Evolutionary conservation across 2,888 invertebrate species (phyloP), one percentile per base, ranked within the genome.

Genomic region (Drosophila macrospina): DNA sequence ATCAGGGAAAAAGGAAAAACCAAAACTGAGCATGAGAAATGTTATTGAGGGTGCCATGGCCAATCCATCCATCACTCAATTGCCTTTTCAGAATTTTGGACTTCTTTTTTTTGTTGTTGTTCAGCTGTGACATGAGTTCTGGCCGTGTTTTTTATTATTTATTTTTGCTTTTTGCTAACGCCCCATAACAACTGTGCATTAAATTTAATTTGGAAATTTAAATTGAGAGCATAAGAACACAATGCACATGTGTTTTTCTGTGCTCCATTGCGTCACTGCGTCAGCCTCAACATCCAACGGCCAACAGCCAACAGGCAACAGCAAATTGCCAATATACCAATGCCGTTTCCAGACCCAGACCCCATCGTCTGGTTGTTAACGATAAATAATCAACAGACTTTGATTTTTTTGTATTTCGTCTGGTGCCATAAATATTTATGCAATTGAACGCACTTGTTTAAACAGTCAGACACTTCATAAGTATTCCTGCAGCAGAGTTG

Each of bases 41-140:
- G 47, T 62, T 54, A 39, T 61, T 56, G 63, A 41, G 52, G 60
- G 34, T 74, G 74, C 62, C 67, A 63, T 30, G 42, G 63, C 64
- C 64, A 59, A 75, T 74, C 68, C 74, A 85, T 85, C 85, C 74
- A 85, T 85, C 85, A 86, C 73, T 85, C 84, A 86, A 82, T 84
- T 86, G 82, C 72, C 68, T 42, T 66, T 69, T 69, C 59, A 54
- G 63, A 63, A 65, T 78, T 80, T 82, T 79, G 61, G 50, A 51
- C 24, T 51, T 34, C 36, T 20, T 36, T 10, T 26, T 45, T 30
- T 11, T 41, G 16, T 32, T 47, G 13, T 26, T 47, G 13, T 32
- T 54, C 39, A 34, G 60, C 44, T 63, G 60, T 69, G 65, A 59
- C 79, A 74, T 54, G 64, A 50, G 66, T 59, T 51, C 41, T 16